These are phyloP conservation scores for Sesamia nonagrioides DNA, from an alignment of 1,140 invertebrate genomes.

Conservation along the genomic window DNA sequence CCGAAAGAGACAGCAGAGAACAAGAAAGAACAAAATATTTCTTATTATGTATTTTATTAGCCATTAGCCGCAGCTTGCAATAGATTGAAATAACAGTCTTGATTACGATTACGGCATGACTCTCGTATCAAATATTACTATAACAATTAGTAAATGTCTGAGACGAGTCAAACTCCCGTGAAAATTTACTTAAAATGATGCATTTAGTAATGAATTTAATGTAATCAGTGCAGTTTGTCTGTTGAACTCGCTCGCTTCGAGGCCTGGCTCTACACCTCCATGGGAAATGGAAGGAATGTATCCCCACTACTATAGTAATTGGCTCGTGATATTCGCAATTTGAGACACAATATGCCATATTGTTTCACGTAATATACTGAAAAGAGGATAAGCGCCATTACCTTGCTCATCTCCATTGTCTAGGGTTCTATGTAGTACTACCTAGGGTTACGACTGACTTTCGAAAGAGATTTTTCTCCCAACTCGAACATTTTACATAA, in stretches of 20 bases:
- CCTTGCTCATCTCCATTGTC: slow-evolving; percentile 20
- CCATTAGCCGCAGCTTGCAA: neutral
- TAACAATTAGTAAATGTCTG: neutral
- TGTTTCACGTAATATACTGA: slow-evolving; percentile 45
- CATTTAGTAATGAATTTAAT: too few species aligned
- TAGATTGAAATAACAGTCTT: neutral
- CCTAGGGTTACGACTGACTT: neutral
- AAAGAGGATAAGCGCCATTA: slow-evolving; percentile 29
- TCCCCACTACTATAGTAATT: slow-evolving; percentile 57
- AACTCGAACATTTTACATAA: slow-evolving; percentile 16
- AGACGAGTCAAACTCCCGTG: too few species aligned
- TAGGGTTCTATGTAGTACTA: neutral
- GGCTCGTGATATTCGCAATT: slow-evolving; percentile 52
- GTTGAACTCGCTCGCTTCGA: slow-evolving; percentile 9
- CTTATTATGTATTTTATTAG: slow-evolving; percentile 6
- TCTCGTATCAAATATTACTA: neutral
- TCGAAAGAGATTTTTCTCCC: neutral
- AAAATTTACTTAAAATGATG: too few species aligned
- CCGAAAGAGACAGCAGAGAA: too few species aligned
- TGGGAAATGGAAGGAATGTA: slow-evolving; percentile 58
- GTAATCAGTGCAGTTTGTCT: neutral
- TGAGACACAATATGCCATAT: slow-evolving; percentile 45
- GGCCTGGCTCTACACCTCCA: slow-evolving; percentile 45
- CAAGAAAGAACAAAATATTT: too few species aligned
- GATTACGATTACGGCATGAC: neutral